phyloP scores from a whole-genome alignment of 2,113 vertebrate species.

The Thermophis baileyi region DNA sequence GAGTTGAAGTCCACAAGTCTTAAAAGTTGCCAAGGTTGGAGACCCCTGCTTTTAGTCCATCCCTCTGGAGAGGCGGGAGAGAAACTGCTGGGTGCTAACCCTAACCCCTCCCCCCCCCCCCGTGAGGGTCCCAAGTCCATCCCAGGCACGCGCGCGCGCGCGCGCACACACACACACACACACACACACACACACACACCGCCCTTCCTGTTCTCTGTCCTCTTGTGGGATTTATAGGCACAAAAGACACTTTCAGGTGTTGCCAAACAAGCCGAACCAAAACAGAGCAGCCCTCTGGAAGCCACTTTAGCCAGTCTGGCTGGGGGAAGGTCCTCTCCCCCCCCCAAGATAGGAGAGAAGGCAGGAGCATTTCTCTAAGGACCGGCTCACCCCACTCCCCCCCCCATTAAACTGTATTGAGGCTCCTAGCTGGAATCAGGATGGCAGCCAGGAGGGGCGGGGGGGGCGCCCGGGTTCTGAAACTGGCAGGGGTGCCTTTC shows the following conservation, averaged over 20 bases:
- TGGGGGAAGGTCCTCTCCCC: background rate
- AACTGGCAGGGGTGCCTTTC: background rate
- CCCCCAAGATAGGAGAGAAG: background rate
- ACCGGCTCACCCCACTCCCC: background rate
- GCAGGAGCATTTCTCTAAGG: background rate
- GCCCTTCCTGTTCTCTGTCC: background rate
- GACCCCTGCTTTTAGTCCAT: no score
- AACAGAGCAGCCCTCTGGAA: background rate
- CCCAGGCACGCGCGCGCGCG: background rate
- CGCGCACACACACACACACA: no score
- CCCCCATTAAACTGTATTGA: background rate
- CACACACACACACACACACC: background rate
- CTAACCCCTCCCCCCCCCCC: no score
- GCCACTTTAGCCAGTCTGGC: no score
- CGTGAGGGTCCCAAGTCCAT: background rate
- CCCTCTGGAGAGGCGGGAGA: background rate
- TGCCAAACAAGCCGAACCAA: background rate
- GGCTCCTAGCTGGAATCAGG: background rate
- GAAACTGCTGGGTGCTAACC: background rate
- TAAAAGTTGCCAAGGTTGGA: no score
- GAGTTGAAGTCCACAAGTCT: no score
- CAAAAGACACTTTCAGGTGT: background rate
- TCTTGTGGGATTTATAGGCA: background rate
- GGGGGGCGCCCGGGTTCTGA: no score
- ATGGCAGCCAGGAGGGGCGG: background rate